Conservation (phyloP, 2,888 invertebrate species). For the Geophilus truncorum region DNA sequence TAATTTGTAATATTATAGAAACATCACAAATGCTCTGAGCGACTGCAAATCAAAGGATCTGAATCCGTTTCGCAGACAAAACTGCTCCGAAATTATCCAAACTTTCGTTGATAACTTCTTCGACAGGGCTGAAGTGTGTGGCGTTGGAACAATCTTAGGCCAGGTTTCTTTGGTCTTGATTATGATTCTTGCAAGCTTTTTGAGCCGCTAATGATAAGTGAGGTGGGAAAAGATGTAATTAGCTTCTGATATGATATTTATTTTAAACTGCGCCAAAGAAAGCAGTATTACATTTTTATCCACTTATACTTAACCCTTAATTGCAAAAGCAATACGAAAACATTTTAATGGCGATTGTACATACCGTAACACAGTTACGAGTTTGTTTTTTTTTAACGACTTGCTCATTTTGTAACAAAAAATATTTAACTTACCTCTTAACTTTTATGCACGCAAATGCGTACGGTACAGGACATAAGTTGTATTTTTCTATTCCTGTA, state of each 20-base stretch:
- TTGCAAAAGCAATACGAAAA: no score
- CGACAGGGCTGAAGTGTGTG: not conserved
- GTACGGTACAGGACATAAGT: no score
- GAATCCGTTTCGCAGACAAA: not conserved
- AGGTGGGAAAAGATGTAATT: not conserved
- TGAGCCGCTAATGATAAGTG: not conserved
- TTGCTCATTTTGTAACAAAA: no score
- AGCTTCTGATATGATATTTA: not conserved
- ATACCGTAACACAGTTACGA: no score
- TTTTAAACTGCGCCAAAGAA: not conserved
- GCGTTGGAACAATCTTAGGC: not conserved
- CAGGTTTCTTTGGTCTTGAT: not conserved
- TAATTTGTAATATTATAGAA: not conserved
- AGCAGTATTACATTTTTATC: not conserved
- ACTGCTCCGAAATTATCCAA: not conserved
- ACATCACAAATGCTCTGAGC: not conserved
- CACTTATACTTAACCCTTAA: no score
- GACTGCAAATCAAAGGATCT: not conserved
- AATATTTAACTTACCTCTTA: no score
- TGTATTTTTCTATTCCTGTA: no score
- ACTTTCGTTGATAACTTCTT: not conserved
- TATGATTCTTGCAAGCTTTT: not conserved
- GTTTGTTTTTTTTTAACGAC: no score
- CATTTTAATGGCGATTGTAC: no score
- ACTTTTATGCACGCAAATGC: no score